Conservation (phyloP, 2,888 invertebrate genomes). For the Encarsia formosa region DNA sequence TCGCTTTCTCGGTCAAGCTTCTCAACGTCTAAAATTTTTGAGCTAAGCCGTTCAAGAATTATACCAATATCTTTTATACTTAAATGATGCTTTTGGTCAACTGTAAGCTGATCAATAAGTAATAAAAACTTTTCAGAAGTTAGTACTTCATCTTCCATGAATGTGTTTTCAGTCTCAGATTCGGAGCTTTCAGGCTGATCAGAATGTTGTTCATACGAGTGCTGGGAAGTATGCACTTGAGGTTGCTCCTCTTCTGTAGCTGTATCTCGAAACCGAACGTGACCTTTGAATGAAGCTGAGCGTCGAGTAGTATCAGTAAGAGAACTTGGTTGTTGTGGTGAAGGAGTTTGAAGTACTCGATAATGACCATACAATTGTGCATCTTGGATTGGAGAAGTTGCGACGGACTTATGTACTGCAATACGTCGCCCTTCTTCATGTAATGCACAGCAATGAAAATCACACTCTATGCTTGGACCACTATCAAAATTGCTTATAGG, state of each 20-base stretch:
- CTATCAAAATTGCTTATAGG: constrained; percentile 58
- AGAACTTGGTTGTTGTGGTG: constrained; percentile 57
- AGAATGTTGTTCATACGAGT: constrained; percentile 40
- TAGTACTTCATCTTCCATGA: constrained; percentile 85
- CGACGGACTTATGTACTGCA: constrained; percentile 87
- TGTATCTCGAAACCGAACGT: constrained; percentile 82
- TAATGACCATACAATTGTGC: constrained; percentile 45
- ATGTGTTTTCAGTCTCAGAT: constrained; percentile 89
- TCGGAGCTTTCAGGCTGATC: constrained; percentile 77
- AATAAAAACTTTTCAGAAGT: constrained; percentile 89
- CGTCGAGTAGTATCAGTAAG: constrained; percentile 50
- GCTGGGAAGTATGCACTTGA: constrained; percentile 33
- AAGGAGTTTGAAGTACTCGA: constrained; percentile 55
- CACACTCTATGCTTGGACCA: constrained; percentile 69
- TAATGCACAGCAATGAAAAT: constrained; percentile 92
- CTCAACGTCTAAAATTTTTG: constrained; percentile 91
- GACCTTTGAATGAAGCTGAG: constrained; percentile 64
- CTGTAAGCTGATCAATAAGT: constrained; percentile 87
- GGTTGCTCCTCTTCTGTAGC: constrained; percentile 56
- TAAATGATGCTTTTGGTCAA: constrained; percentile 86
- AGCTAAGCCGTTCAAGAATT: constrained; percentile 85
- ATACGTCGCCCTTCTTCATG: constrained; percentile 91
- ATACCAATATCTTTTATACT: constrained; percentile 94
- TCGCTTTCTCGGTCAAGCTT: constrained; percentile 87
- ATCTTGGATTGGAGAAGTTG: constrained; percentile 89